phyloP scores from a whole-genome alignment of 1,140 invertebrate species.

The Pseudomyrmex dendroicus region DNA sequence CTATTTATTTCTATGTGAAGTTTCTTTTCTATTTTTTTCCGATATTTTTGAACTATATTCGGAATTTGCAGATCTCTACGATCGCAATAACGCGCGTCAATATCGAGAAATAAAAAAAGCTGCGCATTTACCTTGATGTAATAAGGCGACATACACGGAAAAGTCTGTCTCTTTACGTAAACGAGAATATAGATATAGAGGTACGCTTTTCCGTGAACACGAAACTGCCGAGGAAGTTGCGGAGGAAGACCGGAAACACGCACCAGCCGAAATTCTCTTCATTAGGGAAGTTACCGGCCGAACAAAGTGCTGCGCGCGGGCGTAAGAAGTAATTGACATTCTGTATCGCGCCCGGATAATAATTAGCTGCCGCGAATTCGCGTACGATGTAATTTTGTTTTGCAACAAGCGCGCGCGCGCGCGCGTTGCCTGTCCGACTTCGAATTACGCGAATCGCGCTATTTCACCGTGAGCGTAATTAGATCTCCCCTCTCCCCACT shows the following conservation, averaged over 20 bases:
- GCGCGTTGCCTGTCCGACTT: background rate
- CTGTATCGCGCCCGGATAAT: slow-evolving; percentile 48
- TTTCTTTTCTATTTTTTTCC: too few relatives aligned
- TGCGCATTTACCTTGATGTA: too few relatives aligned
- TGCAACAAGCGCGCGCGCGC: slow-evolving; percentile 21
- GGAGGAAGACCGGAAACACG: slow-evolving; percentile 13
- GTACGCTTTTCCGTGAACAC: slow-evolving; percentile 34
- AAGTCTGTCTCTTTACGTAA: background rate
- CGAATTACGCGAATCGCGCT: slow-evolving; percentile 45
- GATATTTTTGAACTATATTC: too few relatives aligned
- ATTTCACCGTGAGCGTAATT: slow-evolving; percentile 39
- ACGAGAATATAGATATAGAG: too few relatives aligned
- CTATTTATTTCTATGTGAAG: too few relatives aligned
- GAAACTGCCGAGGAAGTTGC: slow-evolving; percentile 45
- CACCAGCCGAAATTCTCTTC: slow-evolving; percentile 59
- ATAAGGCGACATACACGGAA: background rate
- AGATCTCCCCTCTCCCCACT: background rate
- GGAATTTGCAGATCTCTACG: too few relatives aligned
- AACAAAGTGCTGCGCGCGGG: slow-evolving; percentile 21
- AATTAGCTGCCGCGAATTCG: slow-evolving; percentile 26
- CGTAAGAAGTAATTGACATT: slow-evolving; percentile 40
- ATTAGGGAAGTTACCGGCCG: slow-evolving; percentile 45
- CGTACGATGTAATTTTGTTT: slow-evolving; percentile 54
- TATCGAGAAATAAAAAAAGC: too few relatives aligned
- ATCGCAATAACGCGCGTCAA: too few relatives aligned